These are phyloP conservation scores for Dolichallabes microphthalmus DNA, from an alignment of 2,113 vertebrate genomes.

Conservation along the genomic window DNA sequence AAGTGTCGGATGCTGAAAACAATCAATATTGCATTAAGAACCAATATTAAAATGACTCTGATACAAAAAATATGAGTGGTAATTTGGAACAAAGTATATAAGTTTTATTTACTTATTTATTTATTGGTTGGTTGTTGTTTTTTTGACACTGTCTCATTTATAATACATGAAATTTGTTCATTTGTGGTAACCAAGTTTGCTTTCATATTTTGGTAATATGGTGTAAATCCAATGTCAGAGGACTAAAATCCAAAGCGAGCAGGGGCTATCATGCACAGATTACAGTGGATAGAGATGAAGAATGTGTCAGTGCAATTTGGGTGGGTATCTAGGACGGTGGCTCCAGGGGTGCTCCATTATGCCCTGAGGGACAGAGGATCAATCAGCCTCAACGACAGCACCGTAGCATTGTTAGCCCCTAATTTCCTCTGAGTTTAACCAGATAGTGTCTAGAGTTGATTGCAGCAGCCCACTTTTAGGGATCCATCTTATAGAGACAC, in stretches of 20 bases:
- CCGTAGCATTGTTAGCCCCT: slow-evolving; percentile 59
- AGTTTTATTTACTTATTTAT: too few relatives aligned
- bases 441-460: slow-evolving; percentile 76
- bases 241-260: neutral
- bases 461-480: slow-evolving; percentile 79
- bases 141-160: slow-evolving; percentile 32
- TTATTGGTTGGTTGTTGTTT: slow-evolving; percentile 1
- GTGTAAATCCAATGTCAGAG: neutral
- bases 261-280: slow-evolving; percentile 7
- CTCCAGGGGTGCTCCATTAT: slow-evolving; percentile 53
- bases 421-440: slow-evolving; percentile 80
- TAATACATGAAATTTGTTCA: slow-evolving; percentile 15
- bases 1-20: neutral
- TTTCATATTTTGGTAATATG: neutral
- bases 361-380: slow-evolving; percentile 61
- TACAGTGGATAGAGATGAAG: slow-evolving; percentile 11
- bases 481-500: slow-evolving; percentile 83
- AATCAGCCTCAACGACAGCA: slow-evolving; percentile 57
- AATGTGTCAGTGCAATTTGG: slow-evolving; percentile 18
- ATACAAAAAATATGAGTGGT: slow-evolving; percentile 25
- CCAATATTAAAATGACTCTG: neutral
- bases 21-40: neutral
- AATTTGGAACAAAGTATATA: slow-evolving; percentile 32
- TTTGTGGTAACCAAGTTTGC: slow-evolving; percentile 8
- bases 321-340: slow-evolving; percentile 2